These are phyloP conservation scores for Asteroscopus sphinx DNA, from an alignment of 2,888 invertebrate species.

Conservation along the genomic window DNA sequence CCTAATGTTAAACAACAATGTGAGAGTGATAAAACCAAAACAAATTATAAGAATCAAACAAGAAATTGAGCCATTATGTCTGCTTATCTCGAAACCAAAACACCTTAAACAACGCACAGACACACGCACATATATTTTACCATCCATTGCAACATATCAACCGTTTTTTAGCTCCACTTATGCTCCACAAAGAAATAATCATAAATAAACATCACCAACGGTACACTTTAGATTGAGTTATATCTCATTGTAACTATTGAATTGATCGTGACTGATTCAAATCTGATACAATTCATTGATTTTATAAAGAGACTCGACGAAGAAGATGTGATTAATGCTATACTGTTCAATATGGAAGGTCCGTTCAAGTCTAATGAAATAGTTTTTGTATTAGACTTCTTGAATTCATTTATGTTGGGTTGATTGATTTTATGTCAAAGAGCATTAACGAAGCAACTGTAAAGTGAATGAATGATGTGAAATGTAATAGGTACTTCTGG, in stretches of 20 bases:
- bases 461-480: not conserved
- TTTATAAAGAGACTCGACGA: slow-evolving; percentile 66
- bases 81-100: slow-evolving; percentile 32
- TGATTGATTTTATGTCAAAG: slow-evolving; percentile 37
- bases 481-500: too few relatives aligned
- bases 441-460: slow-evolving; percentile 11
- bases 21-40: not conserved
- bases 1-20: too few relatives aligned
- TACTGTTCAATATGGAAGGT: slow-evolving; percentile 56
- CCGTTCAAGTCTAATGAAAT: slow-evolving; percentile 50
- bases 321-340: slow-evolving; percentile 71
- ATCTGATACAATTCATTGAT: slow-evolving; percentile 77
- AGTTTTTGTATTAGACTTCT: slow-evolving; percentile 45
- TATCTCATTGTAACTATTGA: slow-evolving; percentile 71
- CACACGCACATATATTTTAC: slow-evolving; percentile 40
- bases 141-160: slow-evolving; percentile 51
- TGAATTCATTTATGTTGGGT: slow-evolving; percentile 35
- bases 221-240: slow-evolving; percentile 80
- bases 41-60: slow-evolving; percentile 26
- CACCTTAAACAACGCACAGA: slow-evolving; percentile 18
- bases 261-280: slow-evolving; percentile 73
- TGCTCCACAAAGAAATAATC: slow-evolving; percentile 56
- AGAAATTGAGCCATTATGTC: slow-evolving; percentile 40
- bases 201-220: slow-evolving; percentile 74
- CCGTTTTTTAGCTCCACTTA: slow-evolving; percentile 38